Evolutionary conservation across 2,113 vertebrate genomes (phyloP).

Genomic region (Syngnathus scovelli): DNA sequence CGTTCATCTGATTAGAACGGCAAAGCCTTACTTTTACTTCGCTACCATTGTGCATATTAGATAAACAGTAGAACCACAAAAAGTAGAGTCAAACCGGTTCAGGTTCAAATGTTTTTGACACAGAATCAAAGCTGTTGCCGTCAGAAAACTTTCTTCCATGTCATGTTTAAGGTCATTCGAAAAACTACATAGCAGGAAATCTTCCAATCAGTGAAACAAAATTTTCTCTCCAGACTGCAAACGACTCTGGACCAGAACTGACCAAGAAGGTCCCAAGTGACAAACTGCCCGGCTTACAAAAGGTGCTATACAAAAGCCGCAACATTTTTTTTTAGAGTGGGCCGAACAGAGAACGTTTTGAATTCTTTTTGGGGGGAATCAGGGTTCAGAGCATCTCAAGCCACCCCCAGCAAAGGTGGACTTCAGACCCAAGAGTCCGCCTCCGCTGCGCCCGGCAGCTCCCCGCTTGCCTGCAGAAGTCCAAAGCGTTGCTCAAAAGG

Average conservation of each 20-base stretch:
- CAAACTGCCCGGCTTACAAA: constrained; percentile 32
- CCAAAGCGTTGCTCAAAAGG: constrained; percentile 26
- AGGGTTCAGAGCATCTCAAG: constrained; percentile 53
- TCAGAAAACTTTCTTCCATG: no score
- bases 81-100: background rate
- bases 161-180: background rate
- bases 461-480: constrained; percentile 26
- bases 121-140: no score
- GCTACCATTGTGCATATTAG: background rate
- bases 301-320: constrained; percentile 21
- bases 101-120: background rate
- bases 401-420: constrained; percentile 44
- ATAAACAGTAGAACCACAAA: background rate
- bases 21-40: constrained; percentile 4
- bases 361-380: background rate
- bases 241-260: constrained; percentile 24
- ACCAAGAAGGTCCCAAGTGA: constrained; percentile 40
- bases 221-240: constrained; percentile 33
- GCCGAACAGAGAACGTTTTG: no score
- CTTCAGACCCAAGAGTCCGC: constrained; percentile 12
- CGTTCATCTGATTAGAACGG: background rate
- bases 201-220: background rate
- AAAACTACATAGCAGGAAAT: background rate
- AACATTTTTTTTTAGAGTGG: no score
- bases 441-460: constrained; percentile 22